Base-by-base conservation (phyloP, 2,113 vertebrate species). In the Osmerus mordax region DNA sequence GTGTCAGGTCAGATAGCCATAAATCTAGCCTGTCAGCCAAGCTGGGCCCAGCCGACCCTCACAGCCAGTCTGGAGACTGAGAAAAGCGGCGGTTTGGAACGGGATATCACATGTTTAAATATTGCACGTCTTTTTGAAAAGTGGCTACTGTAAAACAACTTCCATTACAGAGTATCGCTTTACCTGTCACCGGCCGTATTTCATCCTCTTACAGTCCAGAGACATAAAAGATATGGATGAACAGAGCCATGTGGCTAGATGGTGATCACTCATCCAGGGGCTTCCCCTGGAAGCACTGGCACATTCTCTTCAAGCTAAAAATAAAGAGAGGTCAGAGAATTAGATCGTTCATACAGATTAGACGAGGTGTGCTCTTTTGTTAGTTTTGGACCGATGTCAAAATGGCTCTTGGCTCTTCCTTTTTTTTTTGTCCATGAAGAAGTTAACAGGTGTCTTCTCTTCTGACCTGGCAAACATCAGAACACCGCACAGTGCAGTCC, bases 81-180 rank as follows among this genome's bases (percentile, higher is more conserved):
- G 41, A 7, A 12, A 78, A 81, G 78, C 76, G 28, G 73, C 64
- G 78, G 78, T 82, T 81, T 87, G 84, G 80, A 88, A 87, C 53
- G 78, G 79, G 83, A 88, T 87, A 91, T 91, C 79, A 75, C 84
- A 89, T 86, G 85, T 88, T 91, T 87, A 86, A 90, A 85, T 84
- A 84, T 81, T 84, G 83, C 78, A 76, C 82, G 70, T 81, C 77
- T 86, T 84, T 85, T 78, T 85, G 84, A 89, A 86, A 86, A 83
- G 79, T 78, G 81, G 83, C 91, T 88, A 89, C 91, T 89, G 89
- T 89, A 87, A 88, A 90, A 84, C 83, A 83, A 82, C 83, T 80
- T 86, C 81, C 76, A 81, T 81, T 69, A 70, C 74, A 78, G 75
- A 85, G 78, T 70, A 87, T 86, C 65, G 78, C 79, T 84, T 85